Percentiles rank a stretch among this genome's conserved stretches.
These are phyloP conservation scores for Drosophila lini DNA, from an alignment of 1,140 invertebrate genomes.

Conservation along the genomic window DNA sequence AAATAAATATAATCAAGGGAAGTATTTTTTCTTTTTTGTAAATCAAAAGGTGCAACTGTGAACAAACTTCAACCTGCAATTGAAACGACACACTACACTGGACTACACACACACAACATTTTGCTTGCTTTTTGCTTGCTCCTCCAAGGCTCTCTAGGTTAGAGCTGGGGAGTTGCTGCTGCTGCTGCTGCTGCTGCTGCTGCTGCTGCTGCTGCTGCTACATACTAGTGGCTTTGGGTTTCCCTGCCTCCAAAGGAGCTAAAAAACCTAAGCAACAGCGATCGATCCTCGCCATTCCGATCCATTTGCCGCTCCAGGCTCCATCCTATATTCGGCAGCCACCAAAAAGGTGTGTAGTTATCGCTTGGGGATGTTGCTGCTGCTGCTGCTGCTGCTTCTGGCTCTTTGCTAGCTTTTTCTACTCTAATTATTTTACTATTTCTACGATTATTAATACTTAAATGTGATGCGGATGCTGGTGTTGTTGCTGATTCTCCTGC, in stretches of 20 bases:
- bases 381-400: conserved; percentile 6
- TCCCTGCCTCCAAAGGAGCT: conserved; percentile 54
- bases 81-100: conserved; percentile 53
- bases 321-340: conserved; percentile 71
- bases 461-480: conserved; percentile 22
- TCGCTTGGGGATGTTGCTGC: conserved; percentile 22
- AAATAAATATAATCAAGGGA: conserved; percentile 13
- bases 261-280: conserved; percentile 70
- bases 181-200: no score
- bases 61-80: conserved; percentile 61
- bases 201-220: conserved; percentile 13
- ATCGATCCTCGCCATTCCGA: conserved; percentile 58
- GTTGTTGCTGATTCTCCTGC: conserved; percentile 9
- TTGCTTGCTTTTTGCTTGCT: background rate
- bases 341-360: conserved; percentile 71
- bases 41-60: conserved; percentile 30
- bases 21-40: no score
- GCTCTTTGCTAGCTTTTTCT: conserved; percentile 21
- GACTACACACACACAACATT: background rate
- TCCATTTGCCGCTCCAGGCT: conserved; percentile 65
- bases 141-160: conserved; percentile 11
- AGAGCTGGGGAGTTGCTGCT: conserved; percentile 31
- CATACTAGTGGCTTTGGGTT: background rate
- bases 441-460: conserved; percentile 76
- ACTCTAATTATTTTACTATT: conserved; percentile 81